Percentiles rank a stretch among this genome's conserved stretches.
phyloP scores from a whole-genome alignment of 2,888 invertebrate genomes.

The Euspilapteryx auroguttella region DNA sequence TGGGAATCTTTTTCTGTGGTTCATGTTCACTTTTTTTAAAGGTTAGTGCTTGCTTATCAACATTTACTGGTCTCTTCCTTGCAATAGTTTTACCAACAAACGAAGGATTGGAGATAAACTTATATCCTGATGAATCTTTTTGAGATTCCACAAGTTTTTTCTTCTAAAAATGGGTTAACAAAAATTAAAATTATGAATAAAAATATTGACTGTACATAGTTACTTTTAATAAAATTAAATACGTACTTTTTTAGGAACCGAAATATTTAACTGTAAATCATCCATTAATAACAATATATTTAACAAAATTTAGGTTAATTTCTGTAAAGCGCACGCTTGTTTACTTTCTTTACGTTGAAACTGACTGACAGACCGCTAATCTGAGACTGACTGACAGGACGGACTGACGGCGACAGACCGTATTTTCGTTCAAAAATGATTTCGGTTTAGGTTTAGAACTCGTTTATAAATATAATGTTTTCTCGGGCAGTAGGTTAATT shows the following conservation, averaged over 20 bases:
- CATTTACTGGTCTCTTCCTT: constrained; percentile 34
- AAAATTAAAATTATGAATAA: too few species aligned
- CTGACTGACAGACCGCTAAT: constrained; percentile 1
- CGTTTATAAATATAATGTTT: too few species aligned
- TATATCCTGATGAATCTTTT: constrained; percentile 31
- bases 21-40: constrained; percentile 19
- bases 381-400: background rate
- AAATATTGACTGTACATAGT: too few species aligned
- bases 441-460: constrained; percentile 6
- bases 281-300: constrained; percentile 35
- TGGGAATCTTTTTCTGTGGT: constrained; percentile 25
- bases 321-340: constrained; percentile 7
- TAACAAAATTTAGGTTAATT: constrained; percentile 1
- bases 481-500: too few species aligned
- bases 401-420: background rate
- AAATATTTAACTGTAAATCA: constrained; percentile 53
- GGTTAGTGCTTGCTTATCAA: constrained; percentile 13
- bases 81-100: constrained; percentile 47
- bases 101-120: constrained; percentile 38
- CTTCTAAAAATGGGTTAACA: too few species aligned
- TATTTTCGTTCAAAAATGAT: background rate
- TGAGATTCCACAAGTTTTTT: constrained; percentile 18
- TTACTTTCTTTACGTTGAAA: background rate
- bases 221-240: too few species aligned
- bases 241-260: constrained; percentile 30